These are phyloP conservation scores for Microplitis manilae DNA, from an alignment of 2,888 invertebrate genomes.

Conservation along the genomic window DNA sequence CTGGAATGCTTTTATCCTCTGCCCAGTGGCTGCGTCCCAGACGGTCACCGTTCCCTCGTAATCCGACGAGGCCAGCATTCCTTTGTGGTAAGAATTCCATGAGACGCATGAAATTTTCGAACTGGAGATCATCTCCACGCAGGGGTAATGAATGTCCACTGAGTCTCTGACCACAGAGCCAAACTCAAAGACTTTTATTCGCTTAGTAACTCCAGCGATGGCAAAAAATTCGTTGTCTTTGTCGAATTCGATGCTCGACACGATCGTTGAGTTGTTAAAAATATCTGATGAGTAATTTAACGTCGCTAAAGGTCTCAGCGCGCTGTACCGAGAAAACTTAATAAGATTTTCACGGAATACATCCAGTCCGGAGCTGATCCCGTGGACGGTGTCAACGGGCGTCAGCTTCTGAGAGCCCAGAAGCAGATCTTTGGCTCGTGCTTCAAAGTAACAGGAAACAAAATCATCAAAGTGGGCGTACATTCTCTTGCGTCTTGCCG, in stretches of 20 bases:
- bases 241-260: slow-evolving; percentile 95
- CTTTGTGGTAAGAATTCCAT: slow-evolving; percentile 94
- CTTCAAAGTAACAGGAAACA: slow-evolving; percentile 87
- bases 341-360: slow-evolving; percentile 88
- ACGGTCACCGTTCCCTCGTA: slow-evolving; percentile 95
- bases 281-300: slow-evolving; percentile 92
- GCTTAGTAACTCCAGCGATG: slow-evolving; percentile 94
- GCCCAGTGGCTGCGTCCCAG: slow-evolving; percentile 90
- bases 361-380: slow-evolving; percentile 75
- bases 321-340: slow-evolving; percentile 87
- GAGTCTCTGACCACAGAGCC: slow-evolving; percentile 87
- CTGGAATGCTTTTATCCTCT: slow-evolving; percentile 82
- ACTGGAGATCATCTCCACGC: slow-evolving; percentile 90
- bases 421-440: slow-evolving; percentile 81
- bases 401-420: slow-evolving; percentile 72
- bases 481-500: slow-evolving; percentile 82
- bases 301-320: slow-evolving; percentile 86
- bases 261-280: slow-evolving; percentile 88
- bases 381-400: slow-evolving; percentile 52
- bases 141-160: slow-evolving; percentile 93
- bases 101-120: slow-evolving; percentile 96
- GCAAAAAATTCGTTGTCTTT: slow-evolving; percentile 96
- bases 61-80: slow-evolving; percentile 90
- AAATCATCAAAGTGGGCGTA: slow-evolving; percentile 92
- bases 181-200: slow-evolving; percentile 95